phyloP scores from a whole-genome alignment of 1,140 invertebrate genomes.

The Battus philenor region DNA sequence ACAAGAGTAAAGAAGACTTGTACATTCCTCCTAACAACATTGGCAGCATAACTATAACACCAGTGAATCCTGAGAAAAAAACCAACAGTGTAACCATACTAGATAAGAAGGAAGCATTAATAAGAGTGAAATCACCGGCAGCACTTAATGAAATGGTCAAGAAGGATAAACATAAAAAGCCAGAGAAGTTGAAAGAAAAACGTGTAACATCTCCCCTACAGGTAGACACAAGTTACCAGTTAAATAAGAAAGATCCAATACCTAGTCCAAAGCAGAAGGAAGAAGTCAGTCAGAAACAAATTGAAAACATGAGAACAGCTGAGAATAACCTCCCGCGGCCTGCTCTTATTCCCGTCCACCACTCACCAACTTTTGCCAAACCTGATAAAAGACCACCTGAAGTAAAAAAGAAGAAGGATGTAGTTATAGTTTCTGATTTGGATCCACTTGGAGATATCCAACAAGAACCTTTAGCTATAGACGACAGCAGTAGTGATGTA shows the following conservation, averaged over 20 bases:
- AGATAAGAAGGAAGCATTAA: conserved; percentile 44
- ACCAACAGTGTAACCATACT: conserved; percentile 18
- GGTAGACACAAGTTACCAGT: conserved; percentile 46
- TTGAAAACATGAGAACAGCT: conserved; percentile 49
- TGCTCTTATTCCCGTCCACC: conserved; percentile 45
- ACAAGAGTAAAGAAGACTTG: conserved; percentile 43
- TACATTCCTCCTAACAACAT: conserved; percentile 59
- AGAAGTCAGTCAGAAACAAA: conserved; percentile 49
- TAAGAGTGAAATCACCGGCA: conserved; percentile 58
- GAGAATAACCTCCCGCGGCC: conserved; percentile 61
- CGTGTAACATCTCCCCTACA: conserved; percentile 40
- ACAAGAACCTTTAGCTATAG: conserved; percentile 42
- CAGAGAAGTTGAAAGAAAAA: conserved; percentile 34
- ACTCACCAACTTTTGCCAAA: conserved; percentile 62
- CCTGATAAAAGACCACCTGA: conserved; percentile 60
- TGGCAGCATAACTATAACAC: conserved; percentile 67
- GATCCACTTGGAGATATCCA: conserved; percentile 45
- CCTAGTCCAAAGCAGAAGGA: conserved; percentile 29
- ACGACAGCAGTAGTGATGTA: conserved; percentile 66
- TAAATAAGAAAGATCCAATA: conserved; percentile 28
- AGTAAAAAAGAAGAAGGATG: conserved; percentile 59
- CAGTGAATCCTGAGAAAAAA: conserved; percentile 45
- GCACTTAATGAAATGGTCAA: conserved; percentile 59
- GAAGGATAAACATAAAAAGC: conserved; percentile 44
- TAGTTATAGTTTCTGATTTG: conserved; percentile 54